Evolutionary conservation across 2,888 invertebrate species (phyloP), one percentile per base, ranked within the genome.

Genomic region (Agonum fuliginosum): DNA sequence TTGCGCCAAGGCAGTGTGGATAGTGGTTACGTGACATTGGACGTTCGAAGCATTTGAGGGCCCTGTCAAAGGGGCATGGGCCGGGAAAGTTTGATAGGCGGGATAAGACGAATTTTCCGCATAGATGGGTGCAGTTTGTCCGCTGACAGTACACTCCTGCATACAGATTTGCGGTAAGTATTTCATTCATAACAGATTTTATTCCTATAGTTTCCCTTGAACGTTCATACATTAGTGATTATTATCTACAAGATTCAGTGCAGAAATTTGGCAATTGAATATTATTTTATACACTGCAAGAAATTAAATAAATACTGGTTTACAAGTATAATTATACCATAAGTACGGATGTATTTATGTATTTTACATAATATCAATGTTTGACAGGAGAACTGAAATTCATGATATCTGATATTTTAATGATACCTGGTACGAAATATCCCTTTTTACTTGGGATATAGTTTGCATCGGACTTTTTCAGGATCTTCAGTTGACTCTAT

Each of bases 391-490:
- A 43, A 67, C 14, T 12, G 24, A 62, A 67, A 67, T 27, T 30
- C 14, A 22, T 24, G 22, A 14, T 37, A 24, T 37, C 17, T 14
- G 10, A 65, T 65, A 65, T n/a, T 22, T 37, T 41, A 5, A 20
- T 30, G 10, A 43, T 76, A 76, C 75, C 75, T 76, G 75, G 30
- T 76, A 69, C n/a, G 75, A 12, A 69, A 76, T 76, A 51, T 76
- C 67, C 62, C 48, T 67, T 37, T 67, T 20, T n/a, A 73, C 27
- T 27, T 73, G 58, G 20, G 20, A 58, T 10, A 58, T 37, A 22
- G 54, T 41, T 73, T 54, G 48, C 75, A 76, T 76, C 27, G 74
- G 54, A n/a, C 12, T 65, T n/a, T 30, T 27, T 17, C 65, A 62
- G 2, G 12, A 48, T 71, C 22, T 19, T 14, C 67, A 67, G 58